Conservation (phyloP, 2,888 invertebrate species). For the Pediacus dermestoides region DNA sequence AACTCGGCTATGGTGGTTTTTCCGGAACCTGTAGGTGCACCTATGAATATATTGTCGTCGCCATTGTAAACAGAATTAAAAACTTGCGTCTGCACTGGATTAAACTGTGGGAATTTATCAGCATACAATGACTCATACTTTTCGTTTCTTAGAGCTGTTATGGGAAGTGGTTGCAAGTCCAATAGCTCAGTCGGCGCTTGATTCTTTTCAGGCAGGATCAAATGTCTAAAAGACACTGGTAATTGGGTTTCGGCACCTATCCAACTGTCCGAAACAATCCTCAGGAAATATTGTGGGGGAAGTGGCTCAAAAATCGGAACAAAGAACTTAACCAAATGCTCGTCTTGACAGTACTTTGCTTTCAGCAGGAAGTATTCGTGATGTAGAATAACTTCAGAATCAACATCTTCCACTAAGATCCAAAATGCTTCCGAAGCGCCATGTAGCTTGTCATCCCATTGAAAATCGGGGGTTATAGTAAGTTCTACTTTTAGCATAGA, state of each 20-base stretch:
- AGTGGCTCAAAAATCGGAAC: constrained; percentile 98
- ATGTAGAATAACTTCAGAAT: constrained; percentile 87
- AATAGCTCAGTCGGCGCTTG: constrained; percentile 95
- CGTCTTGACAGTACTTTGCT: constrained; percentile 89
- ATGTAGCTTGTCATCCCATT: constrained; percentile 95
- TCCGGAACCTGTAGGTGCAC: constrained; percentile 87
- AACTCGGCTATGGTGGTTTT: constrained; percentile 96
- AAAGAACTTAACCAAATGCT: constrained; percentile 95
- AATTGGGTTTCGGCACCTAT: constrained; percentile 93
- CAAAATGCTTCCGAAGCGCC: constrained; percentile 83
- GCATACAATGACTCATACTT: constrained; percentile 82
- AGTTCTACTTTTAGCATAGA: constrained; percentile 92
- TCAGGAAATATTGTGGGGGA: constrained; percentile 95
- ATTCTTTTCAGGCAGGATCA: constrained; percentile 97
- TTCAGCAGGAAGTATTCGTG: constrained; percentile 92
- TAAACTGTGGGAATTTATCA: constrained; percentile 88
- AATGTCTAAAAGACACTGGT: constrained; percentile 95
- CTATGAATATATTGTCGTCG: constrained; percentile 96
- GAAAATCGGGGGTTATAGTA: constrained; percentile 97
- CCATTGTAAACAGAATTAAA: constrained; percentile 98
- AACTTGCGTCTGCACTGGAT: constrained; percentile 98
- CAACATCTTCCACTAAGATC: constrained; percentile 85
- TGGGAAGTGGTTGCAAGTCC: constrained; percentile 93
- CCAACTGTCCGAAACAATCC: constrained; percentile 88
- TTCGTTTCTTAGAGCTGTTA: constrained; percentile 84